phyloP scores from a whole-genome alignment of 2,888 invertebrate genomes.

The Pomacea canaliculata region DNA sequence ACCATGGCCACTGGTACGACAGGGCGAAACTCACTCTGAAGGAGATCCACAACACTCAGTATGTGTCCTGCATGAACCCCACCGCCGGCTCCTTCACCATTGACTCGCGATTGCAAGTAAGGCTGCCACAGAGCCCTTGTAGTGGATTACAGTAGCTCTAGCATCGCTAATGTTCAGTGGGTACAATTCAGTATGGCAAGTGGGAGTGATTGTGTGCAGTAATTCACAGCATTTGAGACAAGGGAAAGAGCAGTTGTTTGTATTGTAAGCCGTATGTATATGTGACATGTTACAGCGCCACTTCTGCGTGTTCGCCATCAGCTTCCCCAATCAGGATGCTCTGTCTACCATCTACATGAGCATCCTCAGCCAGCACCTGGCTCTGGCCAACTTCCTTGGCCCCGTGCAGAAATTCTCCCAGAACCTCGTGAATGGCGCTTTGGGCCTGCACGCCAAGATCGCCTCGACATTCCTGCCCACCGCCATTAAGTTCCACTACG shows the following conservation, averaged over 20 bases:
- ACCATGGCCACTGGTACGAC: constrained; percentile 98
- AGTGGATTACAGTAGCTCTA: neutral
- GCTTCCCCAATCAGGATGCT: constrained; percentile 87
- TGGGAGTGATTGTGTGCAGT: too few species aligned
- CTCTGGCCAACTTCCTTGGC: constrained; percentile 83
- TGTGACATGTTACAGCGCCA: constrained; percentile 62
- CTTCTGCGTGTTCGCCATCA: constrained; percentile 73
- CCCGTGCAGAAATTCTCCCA: constrained; percentile 79
- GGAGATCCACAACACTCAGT: constrained; percentile 96
- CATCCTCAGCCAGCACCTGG: constrained; percentile 76
- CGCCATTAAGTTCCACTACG: constrained; percentile 95
- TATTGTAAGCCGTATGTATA: too few species aligned
- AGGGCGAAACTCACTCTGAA: constrained; percentile 88
- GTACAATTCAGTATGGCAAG: too few species aligned
- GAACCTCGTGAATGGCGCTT: constrained; percentile 84
- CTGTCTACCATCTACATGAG: constrained; percentile 89
- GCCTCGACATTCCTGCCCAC: constrained; percentile 92
- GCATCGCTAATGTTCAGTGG: too few species aligned
- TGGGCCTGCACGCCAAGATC: constrained; percentile 88
- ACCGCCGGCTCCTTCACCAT: constrained; percentile 97
- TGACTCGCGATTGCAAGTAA: constrained; percentile 87
- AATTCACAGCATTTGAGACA: too few species aligned
- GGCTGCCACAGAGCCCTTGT: neutral
- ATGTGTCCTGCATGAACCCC: constrained; percentile 97
- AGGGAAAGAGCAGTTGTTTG: too few species aligned